A percentile compares a stretch with the other conserved stretches of the same genome.
phyloP scores from a whole-genome alignment of 2,797 vertebrate species.

The Cynodonichthys magdalenae region DNA sequence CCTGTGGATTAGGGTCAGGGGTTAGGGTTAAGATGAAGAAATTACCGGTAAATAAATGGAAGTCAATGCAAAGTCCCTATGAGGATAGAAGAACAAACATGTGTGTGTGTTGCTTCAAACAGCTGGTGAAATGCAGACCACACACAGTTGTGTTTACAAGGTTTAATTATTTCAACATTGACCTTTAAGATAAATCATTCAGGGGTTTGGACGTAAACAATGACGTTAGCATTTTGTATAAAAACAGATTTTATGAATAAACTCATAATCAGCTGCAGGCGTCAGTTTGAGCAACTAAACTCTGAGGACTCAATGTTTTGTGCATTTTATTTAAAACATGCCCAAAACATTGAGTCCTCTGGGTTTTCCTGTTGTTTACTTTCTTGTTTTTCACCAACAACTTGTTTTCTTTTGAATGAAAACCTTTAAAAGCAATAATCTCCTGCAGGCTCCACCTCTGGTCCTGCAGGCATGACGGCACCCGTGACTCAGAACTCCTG shows the following conservation, averaged over 20 bases:
- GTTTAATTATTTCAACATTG: background rate
- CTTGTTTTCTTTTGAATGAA: no score
- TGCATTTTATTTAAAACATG: no score
- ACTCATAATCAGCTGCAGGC: background rate
- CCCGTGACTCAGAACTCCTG: constrained; percentile 4
- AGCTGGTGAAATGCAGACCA: background rate
- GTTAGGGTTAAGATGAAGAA: no score
- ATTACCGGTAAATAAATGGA: no score
- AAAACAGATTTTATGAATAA: background rate
- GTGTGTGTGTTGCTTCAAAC: background rate
- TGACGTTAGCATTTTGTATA: background rate
- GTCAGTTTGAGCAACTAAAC: background rate
- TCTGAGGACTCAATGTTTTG: no score
- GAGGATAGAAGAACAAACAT: no score
- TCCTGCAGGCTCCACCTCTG: background rate
- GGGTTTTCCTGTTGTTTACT: no score
- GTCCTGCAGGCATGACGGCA: background rate
- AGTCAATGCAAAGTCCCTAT: no score
- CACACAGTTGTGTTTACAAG: background rate
- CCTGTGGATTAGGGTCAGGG: no score
- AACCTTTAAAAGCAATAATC: background rate
- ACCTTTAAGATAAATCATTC: background rate
- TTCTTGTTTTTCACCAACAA: no score
- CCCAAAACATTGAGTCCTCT: no score
- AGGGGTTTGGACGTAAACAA: background rate